Conservation (phyloP, 1,140 invertebrate genomes). For the Wiebesia pumilae region DNA sequence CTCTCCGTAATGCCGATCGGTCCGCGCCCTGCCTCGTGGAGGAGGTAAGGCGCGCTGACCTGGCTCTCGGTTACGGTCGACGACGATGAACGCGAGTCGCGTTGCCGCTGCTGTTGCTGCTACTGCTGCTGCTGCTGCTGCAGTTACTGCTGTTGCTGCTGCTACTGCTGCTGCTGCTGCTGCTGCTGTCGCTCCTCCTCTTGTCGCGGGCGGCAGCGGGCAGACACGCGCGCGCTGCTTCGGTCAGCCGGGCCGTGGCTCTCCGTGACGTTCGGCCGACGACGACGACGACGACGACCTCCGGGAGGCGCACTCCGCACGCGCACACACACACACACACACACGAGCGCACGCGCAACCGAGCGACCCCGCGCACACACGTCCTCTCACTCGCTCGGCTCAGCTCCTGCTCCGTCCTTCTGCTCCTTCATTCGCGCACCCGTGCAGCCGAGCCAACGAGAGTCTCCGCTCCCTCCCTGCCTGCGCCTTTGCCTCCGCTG, state of each 20-base stretch:
- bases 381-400: constrained; percentile 19
- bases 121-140: neutral
- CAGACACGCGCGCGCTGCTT: neutral
- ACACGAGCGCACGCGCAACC: neutral
- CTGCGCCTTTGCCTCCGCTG: neutral
- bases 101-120: neutral
- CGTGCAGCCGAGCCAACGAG: constrained; percentile 4
- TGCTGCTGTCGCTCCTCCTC: neutral
- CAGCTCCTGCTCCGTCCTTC: neutral
- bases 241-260: neutral
- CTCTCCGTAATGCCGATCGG: neutral
- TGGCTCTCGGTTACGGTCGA: neutral
- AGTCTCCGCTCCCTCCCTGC: neutral
- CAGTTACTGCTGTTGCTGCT: neutral
- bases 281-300: constrained; percentile 9
- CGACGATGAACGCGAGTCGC: neutral
- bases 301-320: neutral
- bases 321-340: neutral
- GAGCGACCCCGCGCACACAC: constrained; percentile 3
- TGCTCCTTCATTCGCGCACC: constrained; percentile 26
- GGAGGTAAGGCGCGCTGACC: neutral
- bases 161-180: neutral
- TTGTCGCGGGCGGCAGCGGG: neutral
- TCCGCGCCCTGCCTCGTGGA: neutral
- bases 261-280: neutral